Percentiles rank a stretch among this genome's conserved stretches.
These are phyloP conservation scores for Hypsopygia costalis DNA, from an alignment of 2,888 invertebrate genomes.

Conservation along the genomic window DNA sequence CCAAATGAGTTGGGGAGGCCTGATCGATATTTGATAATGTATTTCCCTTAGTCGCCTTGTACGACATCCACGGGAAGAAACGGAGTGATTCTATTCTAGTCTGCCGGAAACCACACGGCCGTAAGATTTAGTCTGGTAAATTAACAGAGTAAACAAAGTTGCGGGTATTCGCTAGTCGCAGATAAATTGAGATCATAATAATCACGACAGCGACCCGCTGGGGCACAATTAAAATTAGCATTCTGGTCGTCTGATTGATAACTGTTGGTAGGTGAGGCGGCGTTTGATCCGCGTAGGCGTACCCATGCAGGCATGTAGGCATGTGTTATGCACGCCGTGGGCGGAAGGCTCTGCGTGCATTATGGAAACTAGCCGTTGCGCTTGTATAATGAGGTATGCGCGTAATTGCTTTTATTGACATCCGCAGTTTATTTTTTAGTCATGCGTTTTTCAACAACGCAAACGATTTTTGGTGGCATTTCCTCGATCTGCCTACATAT, in stretches of 20 bases:
- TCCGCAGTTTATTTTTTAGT: background rate
- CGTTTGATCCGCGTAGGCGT: slow-evolving; percentile 48
- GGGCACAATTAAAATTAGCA: slow-evolving; percentile 74
- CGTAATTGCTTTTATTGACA: background rate
- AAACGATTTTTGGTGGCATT: too few relatives aligned
- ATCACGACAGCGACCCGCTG: slow-evolving; percentile 49
- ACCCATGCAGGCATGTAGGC: slow-evolving; percentile 10
- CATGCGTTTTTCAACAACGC: too few relatives aligned
- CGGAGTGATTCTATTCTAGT: too few relatives aligned
- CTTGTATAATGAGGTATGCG: background rate
- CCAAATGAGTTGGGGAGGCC: too few relatives aligned
- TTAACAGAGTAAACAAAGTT: too few relatives aligned
- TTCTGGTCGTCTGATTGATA: slow-evolving; percentile 71
- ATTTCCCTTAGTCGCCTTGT: too few relatives aligned
- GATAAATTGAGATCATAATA: slow-evolving; percentile 69
- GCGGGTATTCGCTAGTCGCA: slow-evolving; percentile 20
- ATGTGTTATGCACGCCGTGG: slow-evolving; percentile 12
- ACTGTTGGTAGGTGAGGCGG: slow-evolving; percentile 59
- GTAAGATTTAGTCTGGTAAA: too few relatives aligned
- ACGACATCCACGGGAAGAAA: too few relatives aligned
- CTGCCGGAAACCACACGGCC: too few relatives aligned
- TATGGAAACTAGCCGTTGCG: slow-evolving; percentile 1
- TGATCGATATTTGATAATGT: too few relatives aligned
- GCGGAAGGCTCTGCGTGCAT: slow-evolving; percentile 14
- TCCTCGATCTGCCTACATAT: too few relatives aligned